Evolutionary conservation across 2,113 vertebrate genomes (phyloP), one percentile per base, ranked within the genome.

Genomic region (Boleophthalmus pectinirostris): DNA sequence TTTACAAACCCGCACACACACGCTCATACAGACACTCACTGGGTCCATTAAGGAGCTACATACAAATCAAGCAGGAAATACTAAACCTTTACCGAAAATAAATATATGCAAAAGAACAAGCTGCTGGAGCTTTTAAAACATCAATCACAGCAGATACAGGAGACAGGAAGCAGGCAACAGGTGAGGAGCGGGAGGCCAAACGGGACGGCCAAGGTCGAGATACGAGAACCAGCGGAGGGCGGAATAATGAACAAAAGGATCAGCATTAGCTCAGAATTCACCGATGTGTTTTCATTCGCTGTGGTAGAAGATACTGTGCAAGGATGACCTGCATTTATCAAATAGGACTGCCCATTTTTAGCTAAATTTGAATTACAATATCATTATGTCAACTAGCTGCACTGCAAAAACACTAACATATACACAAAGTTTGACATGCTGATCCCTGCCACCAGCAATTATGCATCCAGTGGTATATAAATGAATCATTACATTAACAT

Each of bases 91-190:
- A 18, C 73, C 87, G 89, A 86, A 88, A 92, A 89, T 91, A 73
- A 91, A 91, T 86, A 91, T 88, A 91, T 90, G 88, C 88, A 86
- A 91, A 89, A 88, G 75, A 82, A 87, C 24, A 73, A 88, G 80
- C 85, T 75, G 70, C 82, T 77, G 68, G 2, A 67, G 88, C 87
- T 91, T 88, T 90, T 90, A 89, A 87, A 85, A 82, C 86, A 88
- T 88, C 88, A 87, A 78, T 89, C 83, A 66, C 82, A 64, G 0
- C 45, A 66, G 85, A 87, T 81, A 82, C 72, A 15, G 65, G 35
- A 72, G 66, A 23, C 74, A 49, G 75, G 69, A 85, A 49, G 69
- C 12, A 58, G 80, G 63, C 58, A 79, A 75, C 78, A 85, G 87
- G 82, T 81, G 78, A 87, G 65, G 60, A 51, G 76, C n/a, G 83